A percentile compares a stretch with the other conserved stretches of the same genome.
Conservation (phyloP, 1,140 invertebrate species). For the Maconellicoccus hirsutus region DNA sequence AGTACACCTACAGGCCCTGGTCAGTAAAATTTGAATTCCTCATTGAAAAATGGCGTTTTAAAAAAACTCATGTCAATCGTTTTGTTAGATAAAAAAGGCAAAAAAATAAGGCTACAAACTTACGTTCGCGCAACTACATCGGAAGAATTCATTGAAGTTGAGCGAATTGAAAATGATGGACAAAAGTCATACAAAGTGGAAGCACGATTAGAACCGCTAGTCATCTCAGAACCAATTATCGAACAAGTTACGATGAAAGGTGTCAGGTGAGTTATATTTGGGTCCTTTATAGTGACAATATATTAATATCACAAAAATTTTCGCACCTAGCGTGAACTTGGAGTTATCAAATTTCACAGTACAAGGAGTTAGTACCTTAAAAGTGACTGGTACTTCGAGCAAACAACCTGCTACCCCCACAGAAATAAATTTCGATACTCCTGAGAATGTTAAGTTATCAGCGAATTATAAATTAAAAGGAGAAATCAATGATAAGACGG, state of each 20-base stretch:
- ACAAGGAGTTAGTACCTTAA: background rate
- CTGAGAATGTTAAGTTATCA: background rate
- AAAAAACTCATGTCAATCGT: background rate
- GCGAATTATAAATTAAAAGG: background rate
- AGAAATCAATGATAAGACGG: background rate
- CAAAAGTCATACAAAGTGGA: slow-evolving; percentile 5
- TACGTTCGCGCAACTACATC: background rate
- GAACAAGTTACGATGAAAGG: background rate
- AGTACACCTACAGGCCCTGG: background rate
- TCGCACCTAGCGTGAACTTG: background rate
- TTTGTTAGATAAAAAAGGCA: background rate
- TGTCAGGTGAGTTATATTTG: background rate
- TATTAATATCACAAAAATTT: background rate
- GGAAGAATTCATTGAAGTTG: slow-evolving; percentile 6
- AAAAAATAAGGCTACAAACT: background rate
- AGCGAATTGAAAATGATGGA: background rate
- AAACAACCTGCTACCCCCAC: background rate
- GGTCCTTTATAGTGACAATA: background rate
- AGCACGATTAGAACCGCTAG: background rate
- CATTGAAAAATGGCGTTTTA: background rate
- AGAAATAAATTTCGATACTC: background rate
- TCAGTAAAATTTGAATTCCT: background rate
- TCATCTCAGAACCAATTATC: background rate
- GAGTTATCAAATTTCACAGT: background rate
- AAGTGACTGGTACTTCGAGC: background rate